A percentile compares a stretch with the other conserved stretches of the same genome.
phyloP scores from a whole-genome alignment of 2,888 invertebrate species.

The Maniola hyperantus region DNA sequence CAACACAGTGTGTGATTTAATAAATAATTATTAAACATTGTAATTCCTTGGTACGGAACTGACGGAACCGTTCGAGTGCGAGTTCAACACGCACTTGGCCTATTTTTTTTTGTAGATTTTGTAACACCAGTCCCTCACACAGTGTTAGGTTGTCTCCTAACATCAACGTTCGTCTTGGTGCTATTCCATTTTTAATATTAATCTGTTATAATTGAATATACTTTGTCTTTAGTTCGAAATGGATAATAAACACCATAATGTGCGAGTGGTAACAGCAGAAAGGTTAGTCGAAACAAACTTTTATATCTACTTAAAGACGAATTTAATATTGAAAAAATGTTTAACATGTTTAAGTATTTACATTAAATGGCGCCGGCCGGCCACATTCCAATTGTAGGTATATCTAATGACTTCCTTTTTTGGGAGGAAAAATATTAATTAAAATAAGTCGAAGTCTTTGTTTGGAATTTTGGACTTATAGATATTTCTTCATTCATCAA shows the following conservation, averaged over 20 bases:
- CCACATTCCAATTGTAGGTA: background rate
- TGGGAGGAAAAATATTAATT: too few relatives aligned
- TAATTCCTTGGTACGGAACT: too few relatives aligned
- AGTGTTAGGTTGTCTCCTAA: background rate
- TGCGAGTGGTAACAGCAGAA: background rate
- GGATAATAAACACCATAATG: background rate
- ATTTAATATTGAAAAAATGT: too few relatives aligned
- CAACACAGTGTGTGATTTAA: too few relatives aligned
- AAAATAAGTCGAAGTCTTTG: too few relatives aligned
- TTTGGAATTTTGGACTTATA: too few relatives aligned
- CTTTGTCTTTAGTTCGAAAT: background rate
- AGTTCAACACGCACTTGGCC: background rate
- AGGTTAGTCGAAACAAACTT: background rate
- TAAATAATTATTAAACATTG: too few relatives aligned
- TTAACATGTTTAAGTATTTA: too few relatives aligned
- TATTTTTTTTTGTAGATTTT: background rate
- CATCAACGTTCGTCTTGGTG: background rate
- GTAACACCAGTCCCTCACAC: background rate
- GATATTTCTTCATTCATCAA: too few relatives aligned
- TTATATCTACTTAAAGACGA: background rate
- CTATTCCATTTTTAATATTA: background rate
- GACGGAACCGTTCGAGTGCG: background rate
- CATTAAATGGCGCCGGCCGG: background rate
- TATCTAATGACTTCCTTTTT: background rate
- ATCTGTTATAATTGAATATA: background rate